A percentile compares a stretch with the other conserved stretches of the same genome.
These are phyloP conservation scores for Haplochromis burtoni DNA, from an alignment of 2,113 vertebrate genomes.

Conservation along the genomic window DNA sequence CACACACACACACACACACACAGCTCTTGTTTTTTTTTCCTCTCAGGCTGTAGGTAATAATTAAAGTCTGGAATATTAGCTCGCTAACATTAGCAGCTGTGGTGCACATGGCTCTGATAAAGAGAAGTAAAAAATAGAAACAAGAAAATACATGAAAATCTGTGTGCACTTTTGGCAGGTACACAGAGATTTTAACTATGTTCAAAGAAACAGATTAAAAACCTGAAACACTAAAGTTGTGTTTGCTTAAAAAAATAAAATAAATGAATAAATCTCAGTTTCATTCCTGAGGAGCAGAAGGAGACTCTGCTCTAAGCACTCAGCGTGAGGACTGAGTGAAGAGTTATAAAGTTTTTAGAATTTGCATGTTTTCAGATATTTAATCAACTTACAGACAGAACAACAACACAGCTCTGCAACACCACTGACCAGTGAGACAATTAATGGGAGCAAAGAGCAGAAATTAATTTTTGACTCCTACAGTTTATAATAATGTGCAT, in stretches of 20 bases:
- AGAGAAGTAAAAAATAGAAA: not conserved
- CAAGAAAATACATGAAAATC: not conserved
- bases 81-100: accelerated
- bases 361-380: not conserved
- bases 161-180: not conserved
- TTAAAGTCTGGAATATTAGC: not conserved
- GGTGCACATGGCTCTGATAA: not conserved
- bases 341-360: not conserved
- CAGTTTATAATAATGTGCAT: not conserved
- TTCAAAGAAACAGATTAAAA: not conserved
- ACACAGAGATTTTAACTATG: not conserved
- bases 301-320: not conserved
- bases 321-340: not conserved
- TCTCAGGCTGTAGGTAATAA: not conserved
- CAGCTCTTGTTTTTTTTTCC: accelerated
- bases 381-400: not conserved
- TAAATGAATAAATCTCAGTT: not conserved
- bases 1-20: not conserved
- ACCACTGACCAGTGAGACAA: accelerated
- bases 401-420: not conserved
- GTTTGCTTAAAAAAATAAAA: too few relatives aligned
- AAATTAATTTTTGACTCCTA: accelerated
- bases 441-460: not conserved
- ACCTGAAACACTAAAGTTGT: too few relatives aligned
- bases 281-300: not conserved